A percentile compares a stretch with the other conserved stretches of the same genome.
phyloP scores from a whole-genome alignment of 2,113 vertebrate genomes.

The Antechinus stuartii region DNA sequence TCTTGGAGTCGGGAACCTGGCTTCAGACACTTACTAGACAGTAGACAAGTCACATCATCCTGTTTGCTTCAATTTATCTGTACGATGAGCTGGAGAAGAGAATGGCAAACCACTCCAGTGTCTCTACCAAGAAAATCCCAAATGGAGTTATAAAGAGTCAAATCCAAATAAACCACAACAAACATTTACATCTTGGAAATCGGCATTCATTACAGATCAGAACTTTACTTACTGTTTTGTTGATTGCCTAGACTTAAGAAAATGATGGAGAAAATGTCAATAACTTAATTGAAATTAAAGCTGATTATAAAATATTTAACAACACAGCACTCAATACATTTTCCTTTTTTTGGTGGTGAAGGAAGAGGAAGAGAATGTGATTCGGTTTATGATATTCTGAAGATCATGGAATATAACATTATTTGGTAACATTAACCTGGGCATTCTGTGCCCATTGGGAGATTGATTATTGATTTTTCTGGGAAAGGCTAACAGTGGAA shows the following conservation, averaged over 20 bases:
- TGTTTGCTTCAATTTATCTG: background rate
- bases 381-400: background rate
- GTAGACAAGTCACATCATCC: background rate
- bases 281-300: background rate
- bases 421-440: background rate
- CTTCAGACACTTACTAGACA: background rate
- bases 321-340: background rate
- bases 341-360: background rate
- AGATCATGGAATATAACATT: background rate
- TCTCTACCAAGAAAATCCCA: too few species aligned
- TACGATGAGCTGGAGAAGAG: too few species aligned
- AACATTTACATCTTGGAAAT: background rate
- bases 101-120: too few species aligned
- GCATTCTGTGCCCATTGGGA: background rate
- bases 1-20: background rate
- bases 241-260: background rate
- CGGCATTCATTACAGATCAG: background rate
- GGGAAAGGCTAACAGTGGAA: background rate
- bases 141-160: too few species aligned
- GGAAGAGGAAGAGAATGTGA: background rate
- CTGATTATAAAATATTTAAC: background rate
- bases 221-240: background rate
- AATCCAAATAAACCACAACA: too few species aligned
- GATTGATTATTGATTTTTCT: background rate
- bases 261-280: background rate